phyloP scores from a whole-genome alignment of 2,113 vertebrate species.

The Thinocorus orbignyianus region DNA sequence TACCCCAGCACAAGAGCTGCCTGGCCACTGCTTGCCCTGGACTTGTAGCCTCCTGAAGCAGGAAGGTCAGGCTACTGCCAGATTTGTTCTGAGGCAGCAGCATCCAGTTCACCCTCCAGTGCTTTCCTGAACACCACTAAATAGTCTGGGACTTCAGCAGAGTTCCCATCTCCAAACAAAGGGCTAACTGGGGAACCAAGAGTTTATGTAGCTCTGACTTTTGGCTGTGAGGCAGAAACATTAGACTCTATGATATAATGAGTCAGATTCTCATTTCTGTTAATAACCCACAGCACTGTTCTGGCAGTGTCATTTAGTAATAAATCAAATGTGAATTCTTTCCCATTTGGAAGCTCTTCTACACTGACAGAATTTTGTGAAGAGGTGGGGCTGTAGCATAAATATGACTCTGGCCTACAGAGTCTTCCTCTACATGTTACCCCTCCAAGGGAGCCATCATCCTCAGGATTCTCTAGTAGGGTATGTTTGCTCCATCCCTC shows the following conservation, averaged over 20 bases:
- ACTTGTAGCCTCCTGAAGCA: neutral
- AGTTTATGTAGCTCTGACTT: neutral
- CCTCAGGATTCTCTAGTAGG: neutral
- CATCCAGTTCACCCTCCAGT: neutral
- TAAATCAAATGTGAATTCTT: slow-evolving; percentile 14
- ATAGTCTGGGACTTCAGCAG: neutral
- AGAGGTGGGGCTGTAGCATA: neutral
- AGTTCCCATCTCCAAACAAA: neutral
- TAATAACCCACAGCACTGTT: slow-evolving; percentile 58
- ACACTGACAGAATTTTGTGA: neutral
- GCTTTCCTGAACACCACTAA: neutral
- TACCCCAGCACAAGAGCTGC: neutral
- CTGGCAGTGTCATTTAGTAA: slow-evolving; percentile 6
- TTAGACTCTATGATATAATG: slow-evolving; percentile 2
- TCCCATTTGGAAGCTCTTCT: slow-evolving; percentile 25
- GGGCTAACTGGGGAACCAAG: neutral
- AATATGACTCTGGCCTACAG: neutral
- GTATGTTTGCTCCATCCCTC: neutral
- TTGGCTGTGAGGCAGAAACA: slow-evolving; percentile 25
- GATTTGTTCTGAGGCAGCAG: neutral
- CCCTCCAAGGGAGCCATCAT: neutral
- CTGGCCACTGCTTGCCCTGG: neutral
- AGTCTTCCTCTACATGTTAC: neutral
- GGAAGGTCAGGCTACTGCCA: neutral
- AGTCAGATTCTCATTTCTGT: slow-evolving; percentile 54